These are phyloP conservation scores for Caenorhabditis briggsae DNA, from an alignment of 1,140 invertebrate genomes.

Conservation along the genomic window DNA sequence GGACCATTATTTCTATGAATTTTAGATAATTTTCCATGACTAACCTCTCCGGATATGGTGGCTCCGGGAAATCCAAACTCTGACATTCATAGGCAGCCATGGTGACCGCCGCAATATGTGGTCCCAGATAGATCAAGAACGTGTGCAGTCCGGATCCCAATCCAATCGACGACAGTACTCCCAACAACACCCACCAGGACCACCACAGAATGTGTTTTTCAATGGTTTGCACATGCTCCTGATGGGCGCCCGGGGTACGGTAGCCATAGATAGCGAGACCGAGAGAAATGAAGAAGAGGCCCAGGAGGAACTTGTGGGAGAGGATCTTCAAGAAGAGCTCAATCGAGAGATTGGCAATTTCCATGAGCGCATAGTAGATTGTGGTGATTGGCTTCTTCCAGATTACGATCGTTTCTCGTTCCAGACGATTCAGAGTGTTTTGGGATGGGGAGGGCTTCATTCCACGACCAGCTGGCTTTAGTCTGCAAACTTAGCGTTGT, in stretches of 20 bases:
- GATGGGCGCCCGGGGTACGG: constrained; percentile 71
- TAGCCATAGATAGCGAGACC: constrained; percentile 66
- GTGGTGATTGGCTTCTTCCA: constrained; percentile 66
- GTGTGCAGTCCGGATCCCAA: constrained; percentile 97
- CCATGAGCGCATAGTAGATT: constrained; percentile 67
- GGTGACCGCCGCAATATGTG: constrained; percentile 87
- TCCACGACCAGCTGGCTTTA: constrained; percentile 57
- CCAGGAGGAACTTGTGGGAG: constrained; percentile 60
- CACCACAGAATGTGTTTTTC: constrained; percentile 57
- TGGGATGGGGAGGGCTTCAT: constrained; percentile 65
- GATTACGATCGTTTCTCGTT: constrained; percentile 68
- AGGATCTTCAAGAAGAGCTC: constrained; percentile 60
- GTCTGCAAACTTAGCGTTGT: not conserved
- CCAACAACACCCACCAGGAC: constrained; percentile 87
- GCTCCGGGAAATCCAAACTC: constrained; percentile 90
- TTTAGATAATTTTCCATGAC: constrained; percentile 66
- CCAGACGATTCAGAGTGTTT: constrained; percentile 66
- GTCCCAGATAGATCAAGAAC: constrained; percentile 92
- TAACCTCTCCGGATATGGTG: constrained; percentile 83
- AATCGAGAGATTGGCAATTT: constrained; percentile 58
- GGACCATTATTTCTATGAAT: too few relatives aligned
- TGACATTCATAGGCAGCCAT: constrained; percentile 97
- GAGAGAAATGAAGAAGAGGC: constrained; percentile 32
- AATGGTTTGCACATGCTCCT: constrained; percentile 70
- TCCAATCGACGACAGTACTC: constrained; percentile 95